phyloP scores from a whole-genome alignment of 2,113 vertebrate genomes.

The Oenanthe oenanthe region DNA sequence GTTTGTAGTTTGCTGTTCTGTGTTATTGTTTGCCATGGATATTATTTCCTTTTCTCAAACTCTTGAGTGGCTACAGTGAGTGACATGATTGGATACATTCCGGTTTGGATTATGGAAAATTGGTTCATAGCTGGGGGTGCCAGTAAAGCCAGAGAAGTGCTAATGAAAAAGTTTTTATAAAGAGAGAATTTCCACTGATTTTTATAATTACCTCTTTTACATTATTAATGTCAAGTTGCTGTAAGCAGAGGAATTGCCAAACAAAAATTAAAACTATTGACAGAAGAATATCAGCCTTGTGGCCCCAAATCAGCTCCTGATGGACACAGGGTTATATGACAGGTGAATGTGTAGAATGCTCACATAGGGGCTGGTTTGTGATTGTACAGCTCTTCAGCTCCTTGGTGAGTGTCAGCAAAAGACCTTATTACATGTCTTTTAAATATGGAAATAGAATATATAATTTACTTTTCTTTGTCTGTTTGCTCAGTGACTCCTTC shows the following conservation, averaged over 20 bases:
- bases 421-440: not conserved
- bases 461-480: not conserved
- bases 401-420: not conserved
- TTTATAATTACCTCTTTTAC: not conserved
- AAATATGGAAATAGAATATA: not conserved
- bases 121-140: not conserved
- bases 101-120: not conserved
- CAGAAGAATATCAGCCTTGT: not conserved
- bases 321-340: fast-evolving
- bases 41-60: not conserved
- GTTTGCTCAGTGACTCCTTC: not conserved
- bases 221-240: not conserved
- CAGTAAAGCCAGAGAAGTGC: not conserved
- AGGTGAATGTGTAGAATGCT: not conserved
- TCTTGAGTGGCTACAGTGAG: not conserved
- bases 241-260: not conserved
- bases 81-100: fast-evolving
- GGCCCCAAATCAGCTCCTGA: not conserved
- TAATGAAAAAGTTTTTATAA: not conserved
- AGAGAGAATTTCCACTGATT: not conserved
- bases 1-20: not conserved
- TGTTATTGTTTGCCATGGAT: not conserved
- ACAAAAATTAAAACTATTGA: not conserved
- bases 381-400: not conserved
- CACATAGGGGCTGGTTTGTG: not conserved